Evolutionary conservation across 2,888 invertebrate genomes (phyloP), one percentile per base, ranked within the genome.

Genomic region (Agriopis marginaria): DNA sequence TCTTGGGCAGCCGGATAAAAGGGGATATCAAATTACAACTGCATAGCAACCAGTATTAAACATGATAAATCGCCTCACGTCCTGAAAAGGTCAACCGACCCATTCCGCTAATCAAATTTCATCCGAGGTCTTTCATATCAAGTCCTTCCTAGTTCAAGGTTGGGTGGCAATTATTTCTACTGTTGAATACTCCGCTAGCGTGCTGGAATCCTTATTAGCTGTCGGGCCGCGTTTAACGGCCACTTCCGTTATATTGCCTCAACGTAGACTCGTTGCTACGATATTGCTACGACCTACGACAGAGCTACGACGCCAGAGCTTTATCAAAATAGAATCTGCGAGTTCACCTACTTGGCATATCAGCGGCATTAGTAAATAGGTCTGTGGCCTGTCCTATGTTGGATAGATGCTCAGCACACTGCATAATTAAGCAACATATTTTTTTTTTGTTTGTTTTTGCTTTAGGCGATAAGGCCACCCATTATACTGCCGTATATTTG

Each of bases 151-250:
- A 61, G 32, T 51, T 56, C 69, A 73, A 73, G 75, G 73, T 74
- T 62, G n/a, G 55, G 12, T 73, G 63, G 75, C 73, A 71, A 76
- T 77, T 73, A 78, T 71, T 60, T 78, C 23, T 76, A 80, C 79
- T 74, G 69, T 70, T 63, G 58, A 68, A 72, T 67, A 67, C 76
- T 75, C 73, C 61, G 51, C 7, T 12, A 63, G 71, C 78, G 78
- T 77, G 71, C 63, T 75, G 79, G 80, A 79, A 85, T 86, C 66
- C 79, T 79, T 83, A 83, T 85, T 84, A 84, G 78, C 74, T 55
- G 50, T 66, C 62, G 61, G 23, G 63, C 66, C 61, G 68, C 70
- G 64, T 49, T 70, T 82, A 82, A 83, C 80, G 70, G 75, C 77
- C 81, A 80, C 82, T 86, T 81, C 75, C 71, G 70, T 75, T 72